A percentile compares a stretch with the other conserved stretches of the same genome.
These are phyloP conservation scores for Ptychadena robeensis DNA, from an alignment of 2,797 vertebrate genomes.

Conservation along the genomic window DNA sequence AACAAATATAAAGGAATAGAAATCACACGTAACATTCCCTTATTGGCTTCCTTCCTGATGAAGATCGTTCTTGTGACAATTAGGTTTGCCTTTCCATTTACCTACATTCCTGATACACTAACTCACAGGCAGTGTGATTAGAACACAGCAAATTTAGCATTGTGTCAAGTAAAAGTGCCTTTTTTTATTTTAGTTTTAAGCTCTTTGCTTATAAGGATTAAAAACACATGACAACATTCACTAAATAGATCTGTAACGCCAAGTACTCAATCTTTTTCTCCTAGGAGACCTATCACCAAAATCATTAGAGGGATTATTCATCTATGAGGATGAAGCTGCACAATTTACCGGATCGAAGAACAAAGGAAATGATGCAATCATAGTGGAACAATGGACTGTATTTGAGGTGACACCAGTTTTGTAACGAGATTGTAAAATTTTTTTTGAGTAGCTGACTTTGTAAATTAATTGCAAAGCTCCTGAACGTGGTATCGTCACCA, in stretches of 20 bases:
- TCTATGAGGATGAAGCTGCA: slow-evolving; percentile 87
- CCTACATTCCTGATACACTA: not conserved
- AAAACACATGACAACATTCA: too few species aligned
- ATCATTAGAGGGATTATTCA: slow-evolving; percentile 92
- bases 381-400: slow-evolving; percentile 97
- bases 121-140: not conserved
- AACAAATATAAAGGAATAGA: slow-evolving; percentile 19
- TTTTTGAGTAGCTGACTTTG: too few species aligned
- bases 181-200: too few species aligned
- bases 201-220: not conserved
- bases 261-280: slow-evolving; percentile 57
- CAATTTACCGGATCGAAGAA: slow-evolving; percentile 75
- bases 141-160: not conserved
- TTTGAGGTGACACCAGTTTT: slow-evolving; percentile 82
- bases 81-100: not conserved
- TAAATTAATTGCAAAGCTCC: too few species aligned
- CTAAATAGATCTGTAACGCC: too few species aligned
- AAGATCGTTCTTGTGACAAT: not conserved
- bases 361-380: slow-evolving; percentile 90
- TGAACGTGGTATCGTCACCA: too few species aligned
- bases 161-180: too few species aligned
- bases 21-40: not conserved
- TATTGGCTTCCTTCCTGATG: slow-evolving; percentile 7
- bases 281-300: slow-evolving; percentile 88
- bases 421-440: too few species aligned